Conservation (phyloP, 2,888 invertebrate species). For the Scaptodrosophila latifasciaeformis region DNA sequence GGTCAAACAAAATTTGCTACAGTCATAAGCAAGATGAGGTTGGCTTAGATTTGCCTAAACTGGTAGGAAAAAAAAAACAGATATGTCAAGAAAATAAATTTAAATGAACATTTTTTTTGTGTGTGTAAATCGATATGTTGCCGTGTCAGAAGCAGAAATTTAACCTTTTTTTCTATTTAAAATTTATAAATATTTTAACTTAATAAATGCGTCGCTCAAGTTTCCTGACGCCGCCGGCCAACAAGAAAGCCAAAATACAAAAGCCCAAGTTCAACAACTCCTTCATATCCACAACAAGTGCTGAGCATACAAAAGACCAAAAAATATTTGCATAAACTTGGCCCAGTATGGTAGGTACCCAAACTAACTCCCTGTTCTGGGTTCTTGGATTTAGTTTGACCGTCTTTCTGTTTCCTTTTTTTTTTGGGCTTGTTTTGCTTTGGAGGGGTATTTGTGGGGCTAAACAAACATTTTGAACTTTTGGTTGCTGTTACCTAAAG, state of each 20-base stretch:
- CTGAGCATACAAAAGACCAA: constrained; percentile 29
- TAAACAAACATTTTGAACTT: constrained; percentile 33
- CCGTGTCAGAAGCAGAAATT: not conserved
- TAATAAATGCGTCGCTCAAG: constrained; percentile 53
- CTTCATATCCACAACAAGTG: constrained; percentile 27
- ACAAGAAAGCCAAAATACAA: not conserved
- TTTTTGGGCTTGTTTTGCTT: no score
- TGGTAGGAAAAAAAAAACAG: no score
- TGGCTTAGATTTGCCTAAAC: no score
- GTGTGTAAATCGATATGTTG: no score
- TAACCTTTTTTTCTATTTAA: constrained; percentile 35
- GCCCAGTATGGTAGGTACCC: constrained; percentile 2
- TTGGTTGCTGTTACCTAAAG: no score
- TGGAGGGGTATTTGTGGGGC: constrained; percentile 29
- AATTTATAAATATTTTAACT: constrained; percentile 61
- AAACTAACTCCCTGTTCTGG: no score
- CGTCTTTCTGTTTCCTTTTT: constrained; percentile 17
- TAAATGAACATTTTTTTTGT: no score
- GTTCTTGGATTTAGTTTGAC: constrained; percentile 26
- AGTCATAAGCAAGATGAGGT: no score
- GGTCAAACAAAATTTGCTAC: no score
- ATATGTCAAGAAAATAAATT: no score
- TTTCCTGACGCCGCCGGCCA: constrained; percentile 24
- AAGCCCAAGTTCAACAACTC: no score
- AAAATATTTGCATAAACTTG: constrained; percentile 53